Percentiles rank a stretch among this genome's conserved stretches.
These are phyloP conservation scores for Diaphora mendica DNA, from an alignment of 2,888 invertebrate species.

Conservation along the genomic window DNA sequence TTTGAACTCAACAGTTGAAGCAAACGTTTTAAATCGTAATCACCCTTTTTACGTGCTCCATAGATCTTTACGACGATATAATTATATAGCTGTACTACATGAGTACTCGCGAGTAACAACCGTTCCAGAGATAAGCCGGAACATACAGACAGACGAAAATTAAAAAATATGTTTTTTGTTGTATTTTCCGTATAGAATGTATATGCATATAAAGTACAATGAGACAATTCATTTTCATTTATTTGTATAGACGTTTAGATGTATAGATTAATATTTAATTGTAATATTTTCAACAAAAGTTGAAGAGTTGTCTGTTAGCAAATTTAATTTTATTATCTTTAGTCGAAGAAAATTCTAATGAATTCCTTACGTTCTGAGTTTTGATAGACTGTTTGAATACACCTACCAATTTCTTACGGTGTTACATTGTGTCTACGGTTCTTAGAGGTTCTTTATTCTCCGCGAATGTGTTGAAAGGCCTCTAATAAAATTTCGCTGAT, in stretches of 20 bases:
- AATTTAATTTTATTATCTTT: not conserved
- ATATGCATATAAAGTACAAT: no score
- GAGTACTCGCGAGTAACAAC: no score
- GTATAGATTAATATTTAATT: not conserved
- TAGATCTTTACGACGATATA: not conserved
- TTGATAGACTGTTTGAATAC: not conserved
- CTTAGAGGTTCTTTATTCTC: not conserved
- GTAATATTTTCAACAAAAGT: not conserved
- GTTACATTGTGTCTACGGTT: not conserved
- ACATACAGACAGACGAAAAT: no score
- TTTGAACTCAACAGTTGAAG: not conserved
- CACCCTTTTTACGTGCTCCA: not conserved
- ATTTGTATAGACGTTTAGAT: not conserved
- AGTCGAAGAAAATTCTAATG: not conserved
- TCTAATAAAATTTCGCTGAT: conserved; percentile 4
- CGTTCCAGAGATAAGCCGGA: no score
- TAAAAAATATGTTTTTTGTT: no score
- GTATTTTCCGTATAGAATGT: no score
- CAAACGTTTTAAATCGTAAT: not conserved
- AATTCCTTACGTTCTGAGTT: not conserved
- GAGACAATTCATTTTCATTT: no score
- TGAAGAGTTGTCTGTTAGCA: not conserved
- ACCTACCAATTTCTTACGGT: not conserved
- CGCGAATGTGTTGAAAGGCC: not conserved
- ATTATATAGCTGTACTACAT: no score